Percentiles rank a stretch among this genome's conserved stretches.
phyloP scores from a whole-genome alignment of 2,113 vertebrate genomes.

The Tetraodon nigroviridis region DNA sequence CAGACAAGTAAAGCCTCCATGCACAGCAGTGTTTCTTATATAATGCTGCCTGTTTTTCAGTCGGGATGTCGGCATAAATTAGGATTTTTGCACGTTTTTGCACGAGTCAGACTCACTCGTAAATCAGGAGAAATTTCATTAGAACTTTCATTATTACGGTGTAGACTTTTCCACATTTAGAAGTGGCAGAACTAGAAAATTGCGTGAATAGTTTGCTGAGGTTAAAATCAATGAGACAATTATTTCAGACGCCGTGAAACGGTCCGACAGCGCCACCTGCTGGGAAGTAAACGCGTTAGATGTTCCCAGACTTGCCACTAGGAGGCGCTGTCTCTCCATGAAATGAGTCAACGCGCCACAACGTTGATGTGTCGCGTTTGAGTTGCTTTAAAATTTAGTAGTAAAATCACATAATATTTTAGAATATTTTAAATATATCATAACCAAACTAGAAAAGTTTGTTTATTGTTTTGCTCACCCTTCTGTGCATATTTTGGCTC shows the following conservation, averaged over 20 bases:
- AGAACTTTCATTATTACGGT: constrained; percentile 2
- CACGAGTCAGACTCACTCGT: constrained; percentile 15
- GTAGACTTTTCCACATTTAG: background rate
- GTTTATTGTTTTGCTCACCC: no score
- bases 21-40: background rate
- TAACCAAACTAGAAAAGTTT: no score
- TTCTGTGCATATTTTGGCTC: no score
- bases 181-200: background rate
- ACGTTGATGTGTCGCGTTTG: background rate
- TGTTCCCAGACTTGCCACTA: constrained; percentile 10
- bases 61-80: constrained; percentile 24
- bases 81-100: constrained; percentile 29
- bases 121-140: constrained; percentile 5
- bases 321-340: constrained; percentile 29
- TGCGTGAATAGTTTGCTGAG: background rate
- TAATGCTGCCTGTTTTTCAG: constrained; percentile 24
- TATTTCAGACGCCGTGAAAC: background rate
- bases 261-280: constrained; percentile 52
- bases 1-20: constrained; percentile 8
- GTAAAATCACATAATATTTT: no score
- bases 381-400: no score
- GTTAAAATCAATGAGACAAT: no score
- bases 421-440: no score
- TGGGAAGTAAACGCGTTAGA: constrained; percentile 23
- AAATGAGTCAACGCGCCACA: background rate